These are phyloP conservation scores for Sthenelais limicola DNA, from an alignment of 2,888 invertebrate species.

Conservation along the genomic window DNA sequence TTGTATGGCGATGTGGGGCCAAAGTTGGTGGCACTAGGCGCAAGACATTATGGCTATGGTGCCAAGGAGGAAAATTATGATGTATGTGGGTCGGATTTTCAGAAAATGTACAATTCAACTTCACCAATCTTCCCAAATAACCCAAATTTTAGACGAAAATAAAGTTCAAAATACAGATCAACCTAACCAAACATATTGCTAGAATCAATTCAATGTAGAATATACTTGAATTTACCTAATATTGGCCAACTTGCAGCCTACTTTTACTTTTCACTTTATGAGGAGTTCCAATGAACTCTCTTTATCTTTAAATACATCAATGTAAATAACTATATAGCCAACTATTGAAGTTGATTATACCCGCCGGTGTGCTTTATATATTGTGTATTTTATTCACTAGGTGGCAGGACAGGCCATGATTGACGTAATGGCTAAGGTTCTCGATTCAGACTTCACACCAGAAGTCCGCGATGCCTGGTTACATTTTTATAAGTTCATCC, in stretches of 20 bases:
- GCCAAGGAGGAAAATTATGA: slow-evolving; percentile 8
- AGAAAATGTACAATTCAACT: background rate
- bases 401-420: slow-evolving; percentile 7
- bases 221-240: background rate
- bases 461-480: slow-evolving; percentile 3
- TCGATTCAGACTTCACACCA: background rate
- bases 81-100: background rate
- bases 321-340: no score
- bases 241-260: no score
- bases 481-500: background rate
- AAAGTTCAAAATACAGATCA: background rate
- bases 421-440: background rate
- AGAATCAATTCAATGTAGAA: background rate
- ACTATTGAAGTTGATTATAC: no score
- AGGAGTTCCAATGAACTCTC: no score
- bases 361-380: background rate
- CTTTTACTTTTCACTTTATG: no score
- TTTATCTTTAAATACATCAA: no score
- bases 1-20: slow-evolving; percentile 14
- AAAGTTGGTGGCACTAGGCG: background rate
- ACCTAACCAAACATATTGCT: background rate
- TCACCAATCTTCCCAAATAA: background rate
- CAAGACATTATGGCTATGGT: slow-evolving; percentile 13
- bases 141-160: no score
- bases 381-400: background rate